Evolutionary conservation across 2,888 invertebrate species (phyloP).

Genomic region (Caenorhabditis sp.): DNA sequence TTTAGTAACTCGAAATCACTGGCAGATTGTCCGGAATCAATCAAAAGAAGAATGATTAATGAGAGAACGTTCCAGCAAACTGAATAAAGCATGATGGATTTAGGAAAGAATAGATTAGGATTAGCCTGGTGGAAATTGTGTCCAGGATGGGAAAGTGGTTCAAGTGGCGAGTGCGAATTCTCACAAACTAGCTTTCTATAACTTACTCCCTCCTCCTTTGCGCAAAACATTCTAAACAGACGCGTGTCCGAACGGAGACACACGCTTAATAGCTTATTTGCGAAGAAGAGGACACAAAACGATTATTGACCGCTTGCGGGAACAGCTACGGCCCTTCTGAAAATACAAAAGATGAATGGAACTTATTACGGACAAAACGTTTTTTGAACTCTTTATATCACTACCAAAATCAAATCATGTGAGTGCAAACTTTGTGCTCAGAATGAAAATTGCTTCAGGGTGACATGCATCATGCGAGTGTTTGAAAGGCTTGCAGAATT

Average conservation of each 20-base stretch:
- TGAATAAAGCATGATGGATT: too few relatives aligned
- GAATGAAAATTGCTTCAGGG: too few relatives aligned
- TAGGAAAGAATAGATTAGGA: neutral
- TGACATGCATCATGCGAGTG: too few relatives aligned
- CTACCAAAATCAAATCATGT: too few relatives aligned
- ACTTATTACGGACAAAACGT: too few relatives aligned
- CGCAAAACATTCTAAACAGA: constrained; percentile 14
- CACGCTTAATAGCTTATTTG: constrained; percentile 31
- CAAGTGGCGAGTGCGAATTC: constrained; percentile 23
- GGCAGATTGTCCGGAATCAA: neutral
- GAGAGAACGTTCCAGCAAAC: neutral
- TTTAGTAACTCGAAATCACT: constrained; percentile 40
- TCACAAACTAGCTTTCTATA: constrained; percentile 24
- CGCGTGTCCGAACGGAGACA: constrained; percentile 35
- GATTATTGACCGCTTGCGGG: constrained; percentile 37
- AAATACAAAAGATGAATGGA: neutral
- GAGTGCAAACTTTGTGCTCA: too few relatives aligned
- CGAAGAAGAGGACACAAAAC: neutral
- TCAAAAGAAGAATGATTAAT: neutral
- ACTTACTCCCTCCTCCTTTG: neutral
- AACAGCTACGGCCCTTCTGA: too few relatives aligned
- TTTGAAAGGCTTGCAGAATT: too few relatives aligned
- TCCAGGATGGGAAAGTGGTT: constrained; percentile 42
- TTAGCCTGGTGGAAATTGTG: neutral
- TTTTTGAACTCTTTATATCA: too few relatives aligned